These are phyloP conservation scores for Flexamia atlantica DNA, from an alignment of 2,888 invertebrate genomes.

Conservation along the genomic window DNA sequence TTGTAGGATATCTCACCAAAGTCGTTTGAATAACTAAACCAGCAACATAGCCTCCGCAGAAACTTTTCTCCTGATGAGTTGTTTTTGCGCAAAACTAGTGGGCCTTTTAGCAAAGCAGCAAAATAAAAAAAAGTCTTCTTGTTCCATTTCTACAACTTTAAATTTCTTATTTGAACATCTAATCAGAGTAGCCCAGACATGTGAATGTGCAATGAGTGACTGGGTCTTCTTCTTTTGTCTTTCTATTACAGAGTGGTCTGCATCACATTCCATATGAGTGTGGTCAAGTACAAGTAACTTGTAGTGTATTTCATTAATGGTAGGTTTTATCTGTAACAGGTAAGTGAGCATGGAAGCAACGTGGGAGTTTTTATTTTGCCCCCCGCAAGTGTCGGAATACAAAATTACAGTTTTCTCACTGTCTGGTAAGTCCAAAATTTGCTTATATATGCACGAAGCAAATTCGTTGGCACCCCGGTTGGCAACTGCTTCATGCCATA, in stretches of 20 bases:
- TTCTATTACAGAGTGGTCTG: conserved; percentile 21
- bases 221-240: conserved; percentile 20
- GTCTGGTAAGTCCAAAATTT: conserved; percentile 20
- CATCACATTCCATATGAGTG: conserved; percentile 38
- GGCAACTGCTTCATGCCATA: conserved; percentile 30
- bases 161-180: conserved; percentile 26
- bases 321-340: conserved; percentile 30
- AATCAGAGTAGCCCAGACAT: conserved; percentile 6
- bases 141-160: conserved; percentile 25
- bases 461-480: conserved; percentile 18
- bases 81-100: conserved; percentile 39
- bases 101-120: conserved; percentile 47
- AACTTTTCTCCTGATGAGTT: conserved; percentile 36
- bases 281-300: conserved; percentile 19
- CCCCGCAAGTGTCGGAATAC: conserved; percentile 1
- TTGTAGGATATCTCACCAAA: conserved; percentile 41
- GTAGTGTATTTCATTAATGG: conserved; percentile 33
- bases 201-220: conserved; percentile 20
- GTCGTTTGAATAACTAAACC: conserved; percentile 29
- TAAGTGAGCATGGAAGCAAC: conserved; percentile 4
- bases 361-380: conserved; percentile 30
- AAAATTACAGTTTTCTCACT: conserved; percentile 17
- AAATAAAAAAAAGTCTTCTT: conserved; percentile 66
- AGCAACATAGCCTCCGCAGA: conserved; percentile 22
- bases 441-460: conserved; percentile 18